Percentiles rank a stretch among this genome's conserved stretches.
These are phyloP conservation scores for Brachylomia viminalis DNA, from an alignment of 2,888 invertebrate species.

Conservation along the genomic window DNA sequence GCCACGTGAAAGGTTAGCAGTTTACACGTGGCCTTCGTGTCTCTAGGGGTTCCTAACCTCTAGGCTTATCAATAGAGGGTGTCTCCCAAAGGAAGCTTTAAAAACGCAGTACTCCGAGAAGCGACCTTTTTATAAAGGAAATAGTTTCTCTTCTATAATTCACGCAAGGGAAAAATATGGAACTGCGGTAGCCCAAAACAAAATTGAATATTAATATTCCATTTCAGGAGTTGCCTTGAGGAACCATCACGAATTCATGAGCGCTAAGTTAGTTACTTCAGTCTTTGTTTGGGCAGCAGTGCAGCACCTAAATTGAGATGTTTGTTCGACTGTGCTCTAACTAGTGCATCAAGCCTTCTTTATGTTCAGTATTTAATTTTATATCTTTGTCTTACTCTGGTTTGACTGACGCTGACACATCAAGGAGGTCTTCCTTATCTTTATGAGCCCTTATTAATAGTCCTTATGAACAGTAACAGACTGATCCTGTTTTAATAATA, in stretches of 20 bases:
- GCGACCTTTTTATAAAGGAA: constrained; percentile 21
- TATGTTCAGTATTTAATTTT: not conserved
- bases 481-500: constrained; percentile 28
- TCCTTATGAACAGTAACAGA: constrained; percentile 38
- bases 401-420: constrained; percentile 11
- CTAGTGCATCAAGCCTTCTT: not conserved
- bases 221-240: constrained; percentile 35
- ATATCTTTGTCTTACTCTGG: not conserved
- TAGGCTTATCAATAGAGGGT: constrained; percentile 41
- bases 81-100: constrained; percentile 24
- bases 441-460: constrained; percentile 29
- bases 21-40: constrained; percentile 2
- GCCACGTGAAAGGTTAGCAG: not conserved
- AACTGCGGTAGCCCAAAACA: constrained; percentile 32
- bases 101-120: constrained; percentile 36
- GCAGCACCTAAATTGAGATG: constrained; percentile 4
- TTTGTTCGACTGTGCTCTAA: not conserved
- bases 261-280: constrained; percentile 5
- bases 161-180: constrained; percentile 38
- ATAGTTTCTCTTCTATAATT: constrained; percentile 35
- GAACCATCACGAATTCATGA: constrained; percentile 44
- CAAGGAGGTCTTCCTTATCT: constrained; percentile 38
- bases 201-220: constrained; percentile 46
- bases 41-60: constrained; percentile 22
- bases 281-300: constrained; percentile 10